Conservation (phyloP, 2,888 invertebrate genomes). For the Tinea trinotella region DNA sequence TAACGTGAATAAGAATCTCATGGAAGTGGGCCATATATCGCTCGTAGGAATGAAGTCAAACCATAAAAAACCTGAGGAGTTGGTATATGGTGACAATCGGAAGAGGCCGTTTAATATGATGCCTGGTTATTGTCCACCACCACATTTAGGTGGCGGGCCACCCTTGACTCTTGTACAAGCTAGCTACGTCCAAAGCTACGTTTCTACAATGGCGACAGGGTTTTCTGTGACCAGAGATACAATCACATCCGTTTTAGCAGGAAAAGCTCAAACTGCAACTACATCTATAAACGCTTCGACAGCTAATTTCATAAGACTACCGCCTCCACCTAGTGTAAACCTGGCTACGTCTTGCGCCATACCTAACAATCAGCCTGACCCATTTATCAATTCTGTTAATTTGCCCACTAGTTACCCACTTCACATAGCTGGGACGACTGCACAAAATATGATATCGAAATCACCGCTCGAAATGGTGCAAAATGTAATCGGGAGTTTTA, state of each 20-base stretch:
- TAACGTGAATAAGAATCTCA: constrained; percentile 63
- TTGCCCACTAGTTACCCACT: constrained; percentile 57
- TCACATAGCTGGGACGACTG: constrained; percentile 62
- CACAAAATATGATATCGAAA: constrained; percentile 66
- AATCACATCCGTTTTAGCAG: constrained; percentile 84
- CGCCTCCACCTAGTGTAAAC: constrained; percentile 56
- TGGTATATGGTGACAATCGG: constrained; percentile 40
- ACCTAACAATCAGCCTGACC: constrained; percentile 62
- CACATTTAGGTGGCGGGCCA: constrained; percentile 60
- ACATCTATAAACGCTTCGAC: constrained; percentile 79
- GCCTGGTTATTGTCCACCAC: constrained; percentile 65
- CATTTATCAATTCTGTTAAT: constrained; percentile 61
- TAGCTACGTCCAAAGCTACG: constrained; percentile 57
- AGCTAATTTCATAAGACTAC: constrained; percentile 53
- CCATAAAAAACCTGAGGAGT: constrained; percentile 40
- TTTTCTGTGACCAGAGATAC: constrained; percentile 85
- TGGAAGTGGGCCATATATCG: constrained; percentile 68
- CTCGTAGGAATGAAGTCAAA: constrained; percentile 60
- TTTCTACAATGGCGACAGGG: constrained; percentile 76
- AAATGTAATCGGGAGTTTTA: constrained; percentile 80
- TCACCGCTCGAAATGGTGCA: constrained; percentile 85
- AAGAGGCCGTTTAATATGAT: constrained; percentile 47
- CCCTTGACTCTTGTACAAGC: constrained; percentile 56
- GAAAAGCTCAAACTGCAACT: constrained; percentile 82
- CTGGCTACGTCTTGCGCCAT: constrained; percentile 57